phyloP scores from a whole-genome alignment of 2,888 invertebrate species.

The Apoderus coryli region DNA sequence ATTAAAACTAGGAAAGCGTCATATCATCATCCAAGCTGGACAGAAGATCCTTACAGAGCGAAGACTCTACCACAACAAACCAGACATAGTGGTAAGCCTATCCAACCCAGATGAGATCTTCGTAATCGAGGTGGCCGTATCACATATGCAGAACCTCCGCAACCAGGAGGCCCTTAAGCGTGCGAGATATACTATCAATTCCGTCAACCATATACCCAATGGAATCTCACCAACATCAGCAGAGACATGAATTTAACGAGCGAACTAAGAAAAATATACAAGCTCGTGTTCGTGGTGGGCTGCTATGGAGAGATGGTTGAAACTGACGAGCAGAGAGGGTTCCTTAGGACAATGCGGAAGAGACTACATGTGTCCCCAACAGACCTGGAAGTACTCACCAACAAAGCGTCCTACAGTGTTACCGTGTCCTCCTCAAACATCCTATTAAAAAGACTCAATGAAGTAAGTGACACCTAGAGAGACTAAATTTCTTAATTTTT shows the following conservation, averaged over 20 bases:
- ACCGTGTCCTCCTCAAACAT: conserved; percentile 8
- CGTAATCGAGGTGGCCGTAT: conserved; percentile 10
- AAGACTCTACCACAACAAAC: conserved; percentile 9
- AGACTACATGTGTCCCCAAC: conserved; percentile 4
- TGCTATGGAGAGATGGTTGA: conserved; percentile 8
- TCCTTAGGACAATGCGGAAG: conserved; percentile 3
- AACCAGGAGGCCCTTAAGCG: conserved; percentile 10
- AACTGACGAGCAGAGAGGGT: conserved; percentile 4
- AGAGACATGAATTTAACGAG: conserved; percentile 6
- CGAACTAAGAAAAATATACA: conserved; percentile 10
- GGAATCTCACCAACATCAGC: not conserved
- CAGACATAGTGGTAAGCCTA: conserved; percentile 7
- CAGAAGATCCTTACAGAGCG: conserved; percentile 11
- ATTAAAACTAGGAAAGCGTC: too few relatives aligned
- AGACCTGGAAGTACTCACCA: conserved; percentile 7
- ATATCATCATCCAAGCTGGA: conserved; percentile 6
- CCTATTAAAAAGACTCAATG: too few relatives aligned
- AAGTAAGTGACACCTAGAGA: too few relatives aligned
- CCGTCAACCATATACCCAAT: conserved; percentile 5
- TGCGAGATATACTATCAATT: conserved; percentile 9
- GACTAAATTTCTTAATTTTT: too few relatives aligned
- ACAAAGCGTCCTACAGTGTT: conserved; percentile 6
- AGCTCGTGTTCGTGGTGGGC: conserved; percentile 7
- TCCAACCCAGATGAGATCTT: conserved; percentile 9
- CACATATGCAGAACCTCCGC: conserved; percentile 10